phyloP scores from a whole-genome alignment of 1,140 invertebrate species.

The Megalopta genalis region DNA sequence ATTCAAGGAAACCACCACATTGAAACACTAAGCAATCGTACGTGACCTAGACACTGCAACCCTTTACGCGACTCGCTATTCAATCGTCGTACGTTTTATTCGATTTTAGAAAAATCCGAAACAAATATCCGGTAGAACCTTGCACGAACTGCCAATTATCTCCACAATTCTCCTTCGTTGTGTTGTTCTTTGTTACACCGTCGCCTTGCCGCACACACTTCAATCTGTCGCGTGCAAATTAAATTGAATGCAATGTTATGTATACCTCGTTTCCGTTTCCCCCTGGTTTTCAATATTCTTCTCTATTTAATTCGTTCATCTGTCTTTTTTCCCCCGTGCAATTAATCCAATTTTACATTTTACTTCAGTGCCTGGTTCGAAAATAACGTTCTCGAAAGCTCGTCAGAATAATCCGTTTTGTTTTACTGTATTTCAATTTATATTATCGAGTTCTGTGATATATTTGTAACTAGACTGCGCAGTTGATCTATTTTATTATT shows the following conservation, averaged over 20 bases:
- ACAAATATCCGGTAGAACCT: slow-evolving; percentile 44
- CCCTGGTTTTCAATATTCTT: neutral
- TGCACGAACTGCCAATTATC: slow-evolving; percentile 32
- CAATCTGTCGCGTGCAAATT: neutral
- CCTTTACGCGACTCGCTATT: slow-evolving; percentile 32
- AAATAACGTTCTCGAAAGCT: too few relatives aligned
- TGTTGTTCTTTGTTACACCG: neutral
- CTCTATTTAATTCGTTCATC: neutral
- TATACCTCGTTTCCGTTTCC: neutral
- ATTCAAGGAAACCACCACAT: slow-evolving; percentile 35
- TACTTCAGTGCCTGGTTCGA: too few relatives aligned
- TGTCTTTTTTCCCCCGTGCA: neutral
- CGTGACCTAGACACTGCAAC: slow-evolving; percentile 61
- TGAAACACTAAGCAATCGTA: slow-evolving; percentile 33
- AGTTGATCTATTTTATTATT: too few relatives aligned
- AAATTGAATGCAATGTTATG: neutral
- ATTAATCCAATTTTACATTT: too few relatives aligned
- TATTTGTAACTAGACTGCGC: too few relatives aligned
- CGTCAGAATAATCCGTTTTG: too few relatives aligned
- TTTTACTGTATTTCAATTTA: too few relatives aligned
- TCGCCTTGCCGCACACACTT: neutral
- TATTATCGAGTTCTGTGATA: too few relatives aligned
- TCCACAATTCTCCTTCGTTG: slow-evolving; percentile 8
- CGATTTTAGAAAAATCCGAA: slow-evolving; percentile 38
- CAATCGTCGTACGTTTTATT: slow-evolving; percentile 37